Percentiles rank a stretch among this genome's conserved stretches.
These are phyloP conservation scores for Octomys mimax DNA, from an alignment of 2,797 vertebrate genomes.

Conservation along the genomic window DNA sequence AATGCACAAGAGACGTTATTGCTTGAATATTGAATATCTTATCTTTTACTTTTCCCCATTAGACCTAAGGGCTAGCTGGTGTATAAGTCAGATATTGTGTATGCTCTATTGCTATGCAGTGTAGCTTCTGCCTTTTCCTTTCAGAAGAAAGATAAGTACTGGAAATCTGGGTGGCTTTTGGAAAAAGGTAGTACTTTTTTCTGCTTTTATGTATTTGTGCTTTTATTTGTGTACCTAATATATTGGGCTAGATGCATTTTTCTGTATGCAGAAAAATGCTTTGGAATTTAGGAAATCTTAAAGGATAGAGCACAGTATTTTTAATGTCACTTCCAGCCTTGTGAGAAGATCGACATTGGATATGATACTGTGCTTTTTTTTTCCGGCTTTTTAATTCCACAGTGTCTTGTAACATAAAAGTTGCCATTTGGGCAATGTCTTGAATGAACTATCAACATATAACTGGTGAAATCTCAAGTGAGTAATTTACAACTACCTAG, in stretches of 20 bases:
- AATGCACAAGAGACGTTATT: neutral
- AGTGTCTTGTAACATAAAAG: neutral
- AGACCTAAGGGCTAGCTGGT: slow-evolving; percentile 36
- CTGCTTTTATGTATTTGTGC: neutral
- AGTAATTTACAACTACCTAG: slow-evolving; percentile 41
- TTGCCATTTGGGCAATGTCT: neutral
- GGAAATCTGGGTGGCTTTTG: slow-evolving; percentile 35
- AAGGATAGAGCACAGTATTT: slow-evolving; percentile 27
- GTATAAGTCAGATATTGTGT: slow-evolving; percentile 1
- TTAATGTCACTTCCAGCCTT: slow-evolving; percentile 1
- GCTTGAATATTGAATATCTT: slow-evolving; percentile 8
- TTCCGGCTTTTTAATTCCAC: neutral
- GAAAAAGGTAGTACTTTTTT: neutral
- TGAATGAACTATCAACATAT: neutral
- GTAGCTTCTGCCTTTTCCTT: neutral
- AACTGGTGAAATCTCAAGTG: slow-evolving; percentile 32
- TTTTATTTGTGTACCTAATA: neutral
- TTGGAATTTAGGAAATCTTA: slow-evolving; percentile 58
- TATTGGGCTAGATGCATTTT: neutral
- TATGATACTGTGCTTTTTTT: slow-evolving; percentile 47
- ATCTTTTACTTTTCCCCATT: neutral
- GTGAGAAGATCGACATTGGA: neutral
- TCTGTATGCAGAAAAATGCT: slow-evolving; percentile 31
- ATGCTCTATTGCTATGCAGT: slow-evolving; percentile 33
- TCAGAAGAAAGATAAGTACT: neutral